Conservation (phyloP, 2,888 invertebrate species). For the Drosophila atripex region DNA sequence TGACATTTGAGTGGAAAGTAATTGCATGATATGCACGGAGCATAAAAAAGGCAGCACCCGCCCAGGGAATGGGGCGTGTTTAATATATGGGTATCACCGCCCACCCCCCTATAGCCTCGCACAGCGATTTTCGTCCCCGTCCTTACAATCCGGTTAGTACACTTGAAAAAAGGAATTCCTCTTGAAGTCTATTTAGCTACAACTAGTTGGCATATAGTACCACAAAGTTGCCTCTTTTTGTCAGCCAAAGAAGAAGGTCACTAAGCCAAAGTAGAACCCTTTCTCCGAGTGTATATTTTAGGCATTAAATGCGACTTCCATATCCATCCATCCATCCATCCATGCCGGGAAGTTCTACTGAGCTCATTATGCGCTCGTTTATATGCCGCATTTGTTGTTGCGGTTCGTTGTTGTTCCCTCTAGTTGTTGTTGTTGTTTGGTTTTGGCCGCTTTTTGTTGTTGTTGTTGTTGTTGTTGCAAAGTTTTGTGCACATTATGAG, state of each 20-base stretch:
- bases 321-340: constrained; percentile 39
- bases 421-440: constrained; percentile 11
- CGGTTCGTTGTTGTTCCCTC: constrained; percentile 40
- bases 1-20: constrained; percentile 81
- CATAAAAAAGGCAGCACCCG: constrained; percentile 70
- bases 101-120: not conserved
- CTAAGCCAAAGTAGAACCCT: not conserved
- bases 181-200: too few species aligned
- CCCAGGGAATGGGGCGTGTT: constrained; percentile 63
- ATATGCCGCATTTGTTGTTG: constrained; percentile 79
- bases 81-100: constrained; percentile 61
- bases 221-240: not conserved
- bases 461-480: constrained; percentile 46
- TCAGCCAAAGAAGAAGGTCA: not conserved
- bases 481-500: constrained; percentile 67
- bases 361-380: constrained; percentile 80
- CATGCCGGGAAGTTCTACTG: constrained; percentile 62
- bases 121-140: constrained; percentile 15
- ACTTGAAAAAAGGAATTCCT: not conserved
- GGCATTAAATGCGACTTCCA: constrained; percentile 74
- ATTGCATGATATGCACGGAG: constrained; percentile 77
- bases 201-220: too few species aligned
- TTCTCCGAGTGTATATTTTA: constrained; percentile 68
- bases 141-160: constrained; percentile 3
- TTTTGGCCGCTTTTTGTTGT: constrained; percentile 22